A percentile compares a stretch with the other conserved stretches of the same genome.
Evolutionary conservation across 1,140 invertebrate genomes (phyloP).

Genomic region (Scaptomyza pallida): DNA sequence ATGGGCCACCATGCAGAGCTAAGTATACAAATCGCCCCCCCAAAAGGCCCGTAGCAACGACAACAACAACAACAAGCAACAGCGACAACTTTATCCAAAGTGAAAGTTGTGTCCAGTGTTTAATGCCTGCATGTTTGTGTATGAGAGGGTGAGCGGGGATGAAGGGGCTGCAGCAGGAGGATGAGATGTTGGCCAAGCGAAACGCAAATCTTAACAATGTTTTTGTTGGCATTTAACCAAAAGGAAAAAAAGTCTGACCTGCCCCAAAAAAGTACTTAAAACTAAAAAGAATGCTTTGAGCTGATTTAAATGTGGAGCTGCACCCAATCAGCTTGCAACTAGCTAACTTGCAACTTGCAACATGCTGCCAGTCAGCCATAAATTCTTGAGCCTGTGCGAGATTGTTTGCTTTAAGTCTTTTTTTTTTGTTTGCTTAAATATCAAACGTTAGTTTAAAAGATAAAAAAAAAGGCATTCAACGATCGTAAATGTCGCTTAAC

Average conservation of each 20-base stretch:
- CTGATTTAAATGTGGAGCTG: slow-evolving; percentile 5
- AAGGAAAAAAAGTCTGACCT: background rate
- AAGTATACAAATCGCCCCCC: slow-evolving; percentile 39
- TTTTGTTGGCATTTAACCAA: slow-evolving; percentile 1
- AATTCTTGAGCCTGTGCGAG: slow-evolving; percentile 9
- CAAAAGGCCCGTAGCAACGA: slow-evolving; percentile 22
- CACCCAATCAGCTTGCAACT: slow-evolving; percentile 12
- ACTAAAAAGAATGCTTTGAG: background rate
- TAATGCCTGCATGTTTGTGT: background rate
- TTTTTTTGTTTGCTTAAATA: slow-evolving; percentile 3
- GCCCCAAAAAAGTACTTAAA: too few relatives aligned
- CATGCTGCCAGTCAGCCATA: background rate
- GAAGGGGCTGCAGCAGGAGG: background rate
- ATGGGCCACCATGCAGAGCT: slow-evolving; percentile 38
- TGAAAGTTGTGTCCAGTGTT: slow-evolving; percentile 41
- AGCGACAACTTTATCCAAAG: slow-evolving; percentile 28
- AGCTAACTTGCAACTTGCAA: background rate
- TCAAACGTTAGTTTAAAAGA: slow-evolving; percentile 9
- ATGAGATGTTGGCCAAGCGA: slow-evolving; percentile 8
- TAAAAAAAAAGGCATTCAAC: slow-evolving; percentile 5
- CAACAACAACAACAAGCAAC: slow-evolving; percentile 11
- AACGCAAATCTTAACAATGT: slow-evolving; percentile 6
- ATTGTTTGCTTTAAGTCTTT: background rate
- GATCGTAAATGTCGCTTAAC: slow-evolving; percentile 12
- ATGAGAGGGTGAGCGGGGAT: too few relatives aligned